Evolutionary conservation across 2,888 invertebrate species (phyloP), one percentile per base, ranked within the genome.

Genomic region (Myopa testacea): DNA sequence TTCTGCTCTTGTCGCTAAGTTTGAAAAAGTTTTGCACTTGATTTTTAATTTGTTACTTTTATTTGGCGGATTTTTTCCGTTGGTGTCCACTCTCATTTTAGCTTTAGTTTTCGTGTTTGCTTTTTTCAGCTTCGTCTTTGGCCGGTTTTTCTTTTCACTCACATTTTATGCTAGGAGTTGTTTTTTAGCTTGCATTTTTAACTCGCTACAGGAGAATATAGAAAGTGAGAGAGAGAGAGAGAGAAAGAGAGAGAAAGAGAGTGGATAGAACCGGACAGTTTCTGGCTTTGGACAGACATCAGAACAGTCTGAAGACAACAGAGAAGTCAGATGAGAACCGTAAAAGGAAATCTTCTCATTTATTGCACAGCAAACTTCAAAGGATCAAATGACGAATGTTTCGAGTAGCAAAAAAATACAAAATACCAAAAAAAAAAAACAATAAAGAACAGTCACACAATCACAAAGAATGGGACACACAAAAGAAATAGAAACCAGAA

Each of bases 331-430:
- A 37, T 37, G 34, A 37, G 65, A 34, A 16, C 16, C 65, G 65
- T 65, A 65, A 65, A 65, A 34, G 10, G n/a, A 16, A 34, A 40
- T 55, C 2, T 65, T 34, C 52, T 52, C 74, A 74, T 74, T 74
- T 74, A 45, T 74, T 74, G 74, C 74, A 34, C 34, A 45, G 52
- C 62, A 65, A 65, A 74, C 65, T 74, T 74, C 74, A 74, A 74
- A 74, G 74, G 74, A 74, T 74, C 74, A 74, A 74, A 63, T 74
- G 74, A 65, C 74, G 62, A 74, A 12, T 50, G 74, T 34, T 10
- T 38, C n/a, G 26, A 26, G 63, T 26, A 37, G 34, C 14, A 10
- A 26, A 6, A 26, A 34, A 26, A 10, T 38, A 40, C 4, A 7
- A n/a, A 40, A 34, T 4, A 34, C 16, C 8, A 12, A n/a, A 63